phyloP scores from a whole-genome alignment of 2,797 vertebrate genomes.

The Hafferia zeledoni region DNA sequence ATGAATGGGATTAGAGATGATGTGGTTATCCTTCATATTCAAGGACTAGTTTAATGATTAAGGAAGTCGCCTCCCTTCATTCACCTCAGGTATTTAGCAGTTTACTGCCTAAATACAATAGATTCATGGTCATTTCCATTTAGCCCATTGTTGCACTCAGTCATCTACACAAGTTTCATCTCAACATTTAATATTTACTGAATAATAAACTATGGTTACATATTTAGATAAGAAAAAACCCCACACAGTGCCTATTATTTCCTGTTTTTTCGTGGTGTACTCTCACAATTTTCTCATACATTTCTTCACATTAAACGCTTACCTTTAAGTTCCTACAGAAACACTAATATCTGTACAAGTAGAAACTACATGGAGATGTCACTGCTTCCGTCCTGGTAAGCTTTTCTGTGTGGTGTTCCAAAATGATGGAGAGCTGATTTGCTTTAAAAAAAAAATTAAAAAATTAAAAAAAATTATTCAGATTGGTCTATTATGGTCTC shows the following conservation, averaged over 20 bases:
- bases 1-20: conserved; percentile 37
- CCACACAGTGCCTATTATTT: not conserved
- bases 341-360: not conserved
- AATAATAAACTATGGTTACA: not conserved
- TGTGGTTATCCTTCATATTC: not conserved
- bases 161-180: not conserved
- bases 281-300: not conserved
- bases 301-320: not conserved
- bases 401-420: not conserved
- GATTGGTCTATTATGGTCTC: not conserved
- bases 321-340: not conserved
- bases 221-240: not conserved
- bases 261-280: not conserved
- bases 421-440: not conserved
- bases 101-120: conserved; percentile 35
- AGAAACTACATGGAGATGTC: not conserved
- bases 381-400: not conserved
- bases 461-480: conserved; percentile 1
- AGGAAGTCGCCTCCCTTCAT: not conserved
- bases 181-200: conserved; percentile 19
- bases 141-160: not conserved
- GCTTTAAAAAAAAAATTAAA: not conserved
- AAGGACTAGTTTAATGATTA: not conserved
- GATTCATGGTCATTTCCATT: not conserved
- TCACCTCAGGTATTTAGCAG: conserved; percentile 19